phyloP scores from a whole-genome alignment of 1,140 invertebrate genomes.

The Hycleus phaleratus region DNA sequence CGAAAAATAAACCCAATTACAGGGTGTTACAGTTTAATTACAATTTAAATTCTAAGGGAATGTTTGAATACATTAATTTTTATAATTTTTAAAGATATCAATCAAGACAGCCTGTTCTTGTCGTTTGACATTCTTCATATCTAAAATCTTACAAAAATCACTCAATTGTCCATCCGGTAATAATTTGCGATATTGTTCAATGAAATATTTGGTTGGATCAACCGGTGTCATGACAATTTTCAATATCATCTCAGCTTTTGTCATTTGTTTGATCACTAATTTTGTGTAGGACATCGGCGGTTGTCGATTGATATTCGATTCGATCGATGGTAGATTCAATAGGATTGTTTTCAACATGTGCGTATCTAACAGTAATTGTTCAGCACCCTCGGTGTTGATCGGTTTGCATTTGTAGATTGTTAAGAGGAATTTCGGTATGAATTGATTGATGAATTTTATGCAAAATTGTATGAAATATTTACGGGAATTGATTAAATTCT shows the following conservation, averaged over 20 bases:
- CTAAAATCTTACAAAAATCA: conserved; percentile 93
- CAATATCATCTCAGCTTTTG: conserved; percentile 95
- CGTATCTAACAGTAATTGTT: conserved; percentile 95
- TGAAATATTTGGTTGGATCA: conserved; percentile 78
- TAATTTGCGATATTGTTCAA: conserved; percentile 84
- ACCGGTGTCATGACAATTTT: conserved; percentile 96
- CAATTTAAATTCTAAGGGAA: too few relatives aligned
- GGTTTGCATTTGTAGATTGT: conserved; percentile 93
- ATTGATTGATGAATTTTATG: conserved; percentile 89
- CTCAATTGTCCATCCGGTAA: conserved; percentile 81
- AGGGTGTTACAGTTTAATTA: too few relatives aligned
- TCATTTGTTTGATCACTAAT: conserved; percentile 95
- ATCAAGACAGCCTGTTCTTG: conserved; percentile 36
- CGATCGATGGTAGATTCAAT: conserved; percentile 89
- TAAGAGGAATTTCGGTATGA: conserved; percentile 92
- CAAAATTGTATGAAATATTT: conserved; percentile 99
- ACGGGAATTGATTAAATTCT: conserved; percentile 86
- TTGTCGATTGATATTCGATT: conserved; percentile 76
- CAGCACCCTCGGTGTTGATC: conserved; percentile 86
- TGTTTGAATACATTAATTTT: background rate
- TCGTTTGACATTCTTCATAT: conserved; percentile 81
- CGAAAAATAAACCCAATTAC: too few relatives aligned
- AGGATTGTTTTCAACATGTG: conserved; percentile 95
- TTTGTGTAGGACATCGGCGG: conserved; percentile 78
- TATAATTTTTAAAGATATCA: conserved; percentile 32